Conservation (phyloP, 2,113 vertebrate genomes). For the Corapipo altera region DNA sequence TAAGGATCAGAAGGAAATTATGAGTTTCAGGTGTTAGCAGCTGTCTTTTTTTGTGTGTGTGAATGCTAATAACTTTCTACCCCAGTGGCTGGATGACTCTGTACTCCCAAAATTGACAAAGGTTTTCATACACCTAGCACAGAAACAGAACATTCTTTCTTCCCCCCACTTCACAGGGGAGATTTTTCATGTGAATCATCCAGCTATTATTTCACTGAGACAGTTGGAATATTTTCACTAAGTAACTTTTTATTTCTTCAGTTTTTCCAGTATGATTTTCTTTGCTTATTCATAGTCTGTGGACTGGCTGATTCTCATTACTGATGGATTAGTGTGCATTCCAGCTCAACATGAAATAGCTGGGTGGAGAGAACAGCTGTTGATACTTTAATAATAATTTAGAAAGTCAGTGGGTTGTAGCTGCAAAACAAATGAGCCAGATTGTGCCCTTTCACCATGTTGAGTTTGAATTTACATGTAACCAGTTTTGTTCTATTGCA, state of each 20-base stretch:
- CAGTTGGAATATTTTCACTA: neutral
- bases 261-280: neutral
- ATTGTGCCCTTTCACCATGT: neutral
- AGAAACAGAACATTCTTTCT: neutral
- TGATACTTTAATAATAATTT: slow-evolving; percentile 6
- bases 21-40: neutral
- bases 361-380: slow-evolving; percentile 35
- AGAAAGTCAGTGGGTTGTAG: slow-evolving; percentile 10
- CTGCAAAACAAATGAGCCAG: neutral
- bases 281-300: neutral
- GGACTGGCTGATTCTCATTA: neutral
- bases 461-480: neutral
- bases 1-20: neutral
- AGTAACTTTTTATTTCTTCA: neutral
- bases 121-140: neutral
- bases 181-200: neutral
- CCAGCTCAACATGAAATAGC: neutral
- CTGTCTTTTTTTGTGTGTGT: neutral
- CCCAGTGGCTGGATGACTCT: neutral
- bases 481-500: neutral
- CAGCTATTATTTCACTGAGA: neutral
- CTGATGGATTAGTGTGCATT: neutral
- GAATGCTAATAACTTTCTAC: neutral
- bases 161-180: neutral
- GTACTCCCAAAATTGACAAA: neutral